Evolutionary conservation across 2,113 vertebrate genomes (phyloP).

Genomic region (Mus spicilegus): DNA sequence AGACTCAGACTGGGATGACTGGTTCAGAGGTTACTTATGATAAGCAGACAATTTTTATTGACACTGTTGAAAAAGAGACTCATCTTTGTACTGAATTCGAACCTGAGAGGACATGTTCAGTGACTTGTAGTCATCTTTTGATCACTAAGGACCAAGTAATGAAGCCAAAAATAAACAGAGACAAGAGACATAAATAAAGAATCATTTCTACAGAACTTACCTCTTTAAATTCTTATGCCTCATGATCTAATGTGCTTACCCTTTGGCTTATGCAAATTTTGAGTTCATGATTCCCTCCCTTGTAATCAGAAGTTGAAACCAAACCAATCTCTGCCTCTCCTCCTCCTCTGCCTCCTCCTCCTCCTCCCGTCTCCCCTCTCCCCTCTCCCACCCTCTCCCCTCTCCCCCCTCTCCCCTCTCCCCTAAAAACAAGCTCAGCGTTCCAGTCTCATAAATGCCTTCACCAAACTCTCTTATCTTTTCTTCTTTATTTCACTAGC

Average conservation of each 20-base stretch:
- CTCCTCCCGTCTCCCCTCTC: rapidly evolving
- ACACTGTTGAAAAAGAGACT: not conserved
- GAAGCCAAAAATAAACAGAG: not conserved
- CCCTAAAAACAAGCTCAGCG: not conserved
- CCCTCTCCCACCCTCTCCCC: rapidly evolving
- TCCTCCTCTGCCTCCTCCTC: too few species aligned
- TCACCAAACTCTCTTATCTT: not conserved
- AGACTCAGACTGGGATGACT: not conserved
- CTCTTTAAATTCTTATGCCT: not conserved
- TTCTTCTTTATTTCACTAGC: not conserved
- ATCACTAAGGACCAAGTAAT: not conserved
- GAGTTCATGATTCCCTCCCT: not conserved
- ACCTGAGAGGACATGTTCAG: not conserved
- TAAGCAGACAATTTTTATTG: not conserved
- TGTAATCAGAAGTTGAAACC: not conserved
- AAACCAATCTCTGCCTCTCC: not conserved
- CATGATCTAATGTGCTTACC: not conserved
- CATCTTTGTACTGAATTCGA: not conserved
- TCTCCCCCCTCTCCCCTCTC: not conserved
- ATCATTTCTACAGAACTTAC: not conserved
- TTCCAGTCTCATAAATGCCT: not conserved
- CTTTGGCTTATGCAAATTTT: not conserved
- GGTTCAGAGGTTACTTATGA: not conserved
- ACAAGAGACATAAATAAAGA: not conserved
- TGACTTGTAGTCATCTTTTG: not conserved